Conservation (phyloP, 2,797 vertebrate genomes). For the Chaetodon trifasciatus region DNA sequence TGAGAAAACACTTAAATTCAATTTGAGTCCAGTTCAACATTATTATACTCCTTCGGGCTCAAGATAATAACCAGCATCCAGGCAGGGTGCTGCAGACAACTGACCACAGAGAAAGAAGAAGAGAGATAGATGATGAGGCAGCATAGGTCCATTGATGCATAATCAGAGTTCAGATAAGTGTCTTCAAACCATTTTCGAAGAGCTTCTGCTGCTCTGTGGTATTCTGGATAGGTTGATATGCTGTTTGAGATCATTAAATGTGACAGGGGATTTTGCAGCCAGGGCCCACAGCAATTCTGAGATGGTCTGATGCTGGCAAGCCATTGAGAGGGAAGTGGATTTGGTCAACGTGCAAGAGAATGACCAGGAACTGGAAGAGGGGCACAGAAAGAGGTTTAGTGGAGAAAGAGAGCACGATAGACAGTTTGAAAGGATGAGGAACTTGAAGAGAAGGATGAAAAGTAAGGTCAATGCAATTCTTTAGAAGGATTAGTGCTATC, state of each 20-base stretch:
- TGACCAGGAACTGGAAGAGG: slow-evolving; percentile 49
- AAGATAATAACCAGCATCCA: slow-evolving; percentile 32
- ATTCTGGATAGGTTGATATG: slow-evolving; percentile 26
- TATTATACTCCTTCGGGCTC: slow-evolving; percentile 24
- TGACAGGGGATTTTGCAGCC: slow-evolving; percentile 62
- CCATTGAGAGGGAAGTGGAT: slow-evolving; percentile 56
- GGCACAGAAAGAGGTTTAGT: slow-evolving; percentile 51
- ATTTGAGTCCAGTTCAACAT: slow-evolving; percentile 31
- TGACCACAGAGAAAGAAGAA: not conserved
- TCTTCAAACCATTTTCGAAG: slow-evolving; percentile 28
- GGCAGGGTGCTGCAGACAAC: slow-evolving; percentile 24
- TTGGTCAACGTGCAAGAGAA: slow-evolving; percentile 39
- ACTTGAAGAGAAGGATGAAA: slow-evolving; percentile 53
- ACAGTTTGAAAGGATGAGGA: slow-evolving; percentile 58
- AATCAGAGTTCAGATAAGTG: slow-evolving; percentile 31
- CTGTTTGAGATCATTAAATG: slow-evolving; percentile 63
- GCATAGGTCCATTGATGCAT: slow-evolving; percentile 9
- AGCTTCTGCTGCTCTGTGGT: slow-evolving; percentile 31
- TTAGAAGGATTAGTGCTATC: slow-evolving; percentile 67
- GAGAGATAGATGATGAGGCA: not conserved
- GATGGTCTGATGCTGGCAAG: slow-evolving; percentile 53
- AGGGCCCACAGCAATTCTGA: slow-evolving; percentile 38
- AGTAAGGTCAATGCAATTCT: slow-evolving; percentile 62
- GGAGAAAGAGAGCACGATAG: slow-evolving; percentile 42
- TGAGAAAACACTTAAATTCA: slow-evolving; percentile 36